Conservation (phyloP, 2,797 vertebrate species). For the Tiaroga cobitis region DNA sequence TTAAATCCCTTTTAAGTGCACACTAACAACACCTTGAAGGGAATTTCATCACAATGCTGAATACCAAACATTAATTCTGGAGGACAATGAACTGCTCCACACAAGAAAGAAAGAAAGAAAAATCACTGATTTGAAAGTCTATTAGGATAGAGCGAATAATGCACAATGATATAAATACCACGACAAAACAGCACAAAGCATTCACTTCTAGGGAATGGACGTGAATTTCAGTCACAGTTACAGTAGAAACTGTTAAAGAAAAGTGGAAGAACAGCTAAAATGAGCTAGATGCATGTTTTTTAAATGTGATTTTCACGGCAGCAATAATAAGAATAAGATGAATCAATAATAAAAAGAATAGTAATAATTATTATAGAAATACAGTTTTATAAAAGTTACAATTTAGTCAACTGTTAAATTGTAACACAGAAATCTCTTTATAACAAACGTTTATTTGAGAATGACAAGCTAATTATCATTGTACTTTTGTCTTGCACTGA, state of each 20-base stretch:
- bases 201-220: background rate
- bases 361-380: background rate
- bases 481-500: background rate
- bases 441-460: background rate
- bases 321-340: background rate
- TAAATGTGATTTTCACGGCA: background rate
- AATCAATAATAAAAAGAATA: background rate
- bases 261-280: background rate
- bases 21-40: background rate
- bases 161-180: background rate
- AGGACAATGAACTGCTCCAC: background rate
- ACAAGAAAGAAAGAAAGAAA: background rate
- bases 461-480: slow-evolving; percentile 4
- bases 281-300: background rate
- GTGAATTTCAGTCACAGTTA: background rate
- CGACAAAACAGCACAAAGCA: background rate
- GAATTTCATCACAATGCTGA: slow-evolving; percentile 6
- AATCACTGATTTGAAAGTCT: background rate
- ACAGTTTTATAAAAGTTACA: background rate
- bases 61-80: background rate
- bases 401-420: background rate
- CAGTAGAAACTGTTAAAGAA: background rate
- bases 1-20: background rate
- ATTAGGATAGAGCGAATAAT: background rate
- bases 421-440: background rate